Conservation (phyloP, 2,888 invertebrate species). For the Cecidostiba fungosa region DNA sequence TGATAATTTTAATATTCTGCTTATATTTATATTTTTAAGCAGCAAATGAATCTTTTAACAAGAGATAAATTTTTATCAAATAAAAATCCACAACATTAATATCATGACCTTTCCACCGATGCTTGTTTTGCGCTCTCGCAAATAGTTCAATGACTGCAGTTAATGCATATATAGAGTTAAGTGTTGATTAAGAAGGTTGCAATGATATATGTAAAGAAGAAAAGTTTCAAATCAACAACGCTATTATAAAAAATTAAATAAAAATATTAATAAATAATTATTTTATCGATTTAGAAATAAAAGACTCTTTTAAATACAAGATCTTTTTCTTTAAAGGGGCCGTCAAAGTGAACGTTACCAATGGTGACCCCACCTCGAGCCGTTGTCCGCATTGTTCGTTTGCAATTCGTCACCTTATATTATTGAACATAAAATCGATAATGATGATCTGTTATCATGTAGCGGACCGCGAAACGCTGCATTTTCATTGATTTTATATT, state of each 20-base stretch:
- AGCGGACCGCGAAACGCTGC: too few species aligned
- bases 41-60: slow-evolving; percentile 33
- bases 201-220: background rate
- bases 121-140: slow-evolving; percentile 40
- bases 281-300: background rate
- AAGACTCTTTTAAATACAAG: background rate
- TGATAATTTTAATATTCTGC: background rate
- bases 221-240: slow-evolving; percentile 6
- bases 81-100: slow-evolving; percentile 36
- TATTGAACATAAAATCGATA: too few species aligned
- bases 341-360: too few species aligned
- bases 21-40: background rate
- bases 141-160: slow-evolving; percentile 57
- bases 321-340: too few species aligned
- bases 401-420: too few species aligned
- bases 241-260: too few species aligned
- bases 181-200: slow-evolving; percentile 23
- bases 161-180: slow-evolving; percentile 33
- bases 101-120: slow-evolving; percentile 53
- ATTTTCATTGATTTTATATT: too few species aligned
- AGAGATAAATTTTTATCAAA: slow-evolving; percentile 55
- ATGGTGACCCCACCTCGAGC: too few species aligned
- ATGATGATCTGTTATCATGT: too few species aligned
- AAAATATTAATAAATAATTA: background rate
- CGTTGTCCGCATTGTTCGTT: too few species aligned